Evolutionary conservation across 2,113 vertebrate genomes (phyloP).

Genomic region (Brachirus orientalis): DNA sequence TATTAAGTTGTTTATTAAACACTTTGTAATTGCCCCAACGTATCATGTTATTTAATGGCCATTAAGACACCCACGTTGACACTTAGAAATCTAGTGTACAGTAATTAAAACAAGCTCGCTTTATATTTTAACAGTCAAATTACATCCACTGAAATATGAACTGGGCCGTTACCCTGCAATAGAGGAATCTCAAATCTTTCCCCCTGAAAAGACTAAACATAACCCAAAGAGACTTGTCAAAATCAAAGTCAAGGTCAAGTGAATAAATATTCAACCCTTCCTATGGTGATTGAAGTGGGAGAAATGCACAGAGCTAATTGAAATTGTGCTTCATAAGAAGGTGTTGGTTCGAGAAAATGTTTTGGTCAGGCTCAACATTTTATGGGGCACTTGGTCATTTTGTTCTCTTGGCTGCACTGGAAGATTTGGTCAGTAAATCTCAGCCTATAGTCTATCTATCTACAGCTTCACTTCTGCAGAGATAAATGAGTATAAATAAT

Average conservation of each 20-base stretch:
- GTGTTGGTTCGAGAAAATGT: slow-evolving; percentile 37
- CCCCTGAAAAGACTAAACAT: slow-evolving; percentile 29
- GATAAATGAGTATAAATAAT: slow-evolving; percentile 64
- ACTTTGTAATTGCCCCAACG: background rate
- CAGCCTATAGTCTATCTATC: no score
- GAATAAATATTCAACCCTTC: background rate
- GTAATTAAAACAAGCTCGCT: slow-evolving; percentile 40
- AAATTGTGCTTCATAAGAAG: slow-evolving; percentile 55
- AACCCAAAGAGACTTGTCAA: slow-evolving; percentile 35
- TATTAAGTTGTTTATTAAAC: slow-evolving; percentile 7
- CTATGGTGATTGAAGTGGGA: slow-evolving; percentile 10
- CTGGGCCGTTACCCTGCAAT: slow-evolving; percentile 7
- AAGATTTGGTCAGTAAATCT: slow-evolving; percentile 70
- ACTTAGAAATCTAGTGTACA: slow-evolving; percentile 25
- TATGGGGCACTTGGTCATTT: slow-evolving; percentile 48
- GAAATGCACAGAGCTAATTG: background rate
- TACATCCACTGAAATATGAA: slow-evolving; percentile 46
- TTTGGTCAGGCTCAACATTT: slow-evolving; percentile 50
- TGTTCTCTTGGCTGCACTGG: slow-evolving; percentile 18
- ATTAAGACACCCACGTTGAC: slow-evolving; percentile 37
- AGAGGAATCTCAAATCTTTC: slow-evolving; percentile 12
- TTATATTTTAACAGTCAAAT: slow-evolving; percentile 37
- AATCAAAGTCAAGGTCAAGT: slow-evolving; percentile 23
- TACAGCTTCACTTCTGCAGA: slow-evolving; percentile 47
- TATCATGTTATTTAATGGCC: slow-evolving; percentile 24